Base-by-base conservation (phyloP, 2,888 invertebrate genomes). In the Drosophila melanosoma region DNA sequence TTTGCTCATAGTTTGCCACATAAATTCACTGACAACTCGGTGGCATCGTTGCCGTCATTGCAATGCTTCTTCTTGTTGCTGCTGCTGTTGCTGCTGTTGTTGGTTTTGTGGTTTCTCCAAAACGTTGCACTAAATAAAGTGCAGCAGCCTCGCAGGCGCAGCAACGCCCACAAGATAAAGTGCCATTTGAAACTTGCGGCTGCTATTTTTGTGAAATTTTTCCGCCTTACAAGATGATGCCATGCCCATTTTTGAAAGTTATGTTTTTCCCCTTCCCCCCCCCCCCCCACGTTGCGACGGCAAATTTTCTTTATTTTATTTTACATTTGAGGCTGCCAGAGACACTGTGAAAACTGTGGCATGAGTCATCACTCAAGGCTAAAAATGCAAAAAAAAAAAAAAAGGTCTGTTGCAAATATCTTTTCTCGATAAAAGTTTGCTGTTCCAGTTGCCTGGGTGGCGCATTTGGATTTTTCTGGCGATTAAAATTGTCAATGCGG, bases 1-100 rank as follows among this genome's bases (percentile, higher is more conserved):
- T 89, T 87, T 87, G 89, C 84, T 88, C 88, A 86, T 64, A 84
- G 82, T 83, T 81, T 79, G 72, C 86, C 85, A 81, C 88, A 87
- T 89, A 87, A 87, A 88, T 87, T 86, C 57, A 69, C 67, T 66
- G 87, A 75, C 77, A 76, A 80, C 76, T 75, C 71, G 68, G 77
- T 75, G 79, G 65, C 81, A 53, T 67, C 67, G 70, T 69, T 76
- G 76, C 69, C 76, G 64, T 78, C 83, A 75, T 69, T 81, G 59
- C 67, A 62, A 63, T 77, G 65, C 62, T 64, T 69, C 45, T 61
- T 54, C 35, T 54, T 40, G 4, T 15, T 62, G n/a, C 29, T 38
- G 52, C 33, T 60, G 26, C 7, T 54, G 40, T 11, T 67, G 51
- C 23, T 56, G 35, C 32, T 56, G 36, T 53, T 66, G 57, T 35